Percentiles rank a stretch among this genome's conserved stretches.
phyloP scores from a whole-genome alignment of 1,140 invertebrate species.

The Drosophila ficusphila region DNA sequence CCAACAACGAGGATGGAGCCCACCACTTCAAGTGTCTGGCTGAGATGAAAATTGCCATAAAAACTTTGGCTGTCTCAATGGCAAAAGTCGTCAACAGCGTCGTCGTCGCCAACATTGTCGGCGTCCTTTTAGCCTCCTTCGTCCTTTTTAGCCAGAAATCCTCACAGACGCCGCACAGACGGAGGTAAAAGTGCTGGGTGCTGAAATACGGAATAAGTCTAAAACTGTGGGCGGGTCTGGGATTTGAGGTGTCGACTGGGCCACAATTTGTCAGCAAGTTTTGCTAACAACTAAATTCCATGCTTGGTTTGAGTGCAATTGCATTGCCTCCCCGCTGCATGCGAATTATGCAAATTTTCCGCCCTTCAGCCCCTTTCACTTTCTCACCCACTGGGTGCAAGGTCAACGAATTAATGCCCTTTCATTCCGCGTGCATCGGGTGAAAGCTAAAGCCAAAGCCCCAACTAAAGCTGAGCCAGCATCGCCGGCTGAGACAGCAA shows the following conservation, averaged over 20 bases:
- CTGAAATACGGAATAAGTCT: conserved; percentile 2
- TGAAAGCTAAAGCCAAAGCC: not conserved
- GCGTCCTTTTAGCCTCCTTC: conserved; percentile 42
- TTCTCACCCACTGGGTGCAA: conserved; percentile 69
- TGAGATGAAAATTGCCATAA: conserved; percentile 67
- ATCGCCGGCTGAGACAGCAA: conserved; percentile 43
- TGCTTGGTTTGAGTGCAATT: conserved; percentile 46
- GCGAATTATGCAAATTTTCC: conserved; percentile 74
- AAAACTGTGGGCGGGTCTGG: conserved; percentile 7
- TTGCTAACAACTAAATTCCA: conserved; percentile 64
- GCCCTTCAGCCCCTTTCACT: conserved; percentile 9
- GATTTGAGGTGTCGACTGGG: conserved; percentile 52
- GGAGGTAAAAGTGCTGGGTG: conserved; percentile 24
- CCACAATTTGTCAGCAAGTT: conserved; percentile 74
- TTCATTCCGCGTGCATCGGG: conserved; percentile 14
- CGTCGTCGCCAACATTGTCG: conserved; percentile 47
- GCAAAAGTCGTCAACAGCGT: conserved; percentile 68
- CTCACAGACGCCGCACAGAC: conserved; percentile 56
- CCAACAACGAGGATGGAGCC: conserved; percentile 7
- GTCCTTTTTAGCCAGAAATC: conserved; percentile 26
- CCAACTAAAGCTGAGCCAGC: conserved; percentile 3
- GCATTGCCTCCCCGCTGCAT: conserved; percentile 32
- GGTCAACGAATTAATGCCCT: conserved; percentile 68
- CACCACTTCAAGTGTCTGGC: conserved; percentile 60
- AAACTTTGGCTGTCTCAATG: conserved; percentile 79